Base-by-base conservation (phyloP, 1,140 invertebrate species). In the Hydropsyche tenuis region DNA sequence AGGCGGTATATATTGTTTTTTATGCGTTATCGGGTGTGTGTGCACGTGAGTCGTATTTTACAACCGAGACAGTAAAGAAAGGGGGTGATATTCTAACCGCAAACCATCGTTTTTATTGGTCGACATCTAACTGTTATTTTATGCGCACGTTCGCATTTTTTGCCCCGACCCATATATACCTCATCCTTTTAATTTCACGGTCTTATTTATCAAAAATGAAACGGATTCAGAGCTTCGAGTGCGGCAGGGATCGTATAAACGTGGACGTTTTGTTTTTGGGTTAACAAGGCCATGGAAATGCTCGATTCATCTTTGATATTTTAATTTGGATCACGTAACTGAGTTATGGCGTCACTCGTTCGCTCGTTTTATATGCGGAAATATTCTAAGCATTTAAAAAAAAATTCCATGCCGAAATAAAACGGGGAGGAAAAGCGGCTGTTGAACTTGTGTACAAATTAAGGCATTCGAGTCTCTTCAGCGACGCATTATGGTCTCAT, bases 81-180 rank as follows among this genome's bases (percentile, higher is more conserved):
- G 9, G 56, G 62, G 76, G 73, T 73, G 73, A 69, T 53, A 51
- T 73, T 18, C 51, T 27, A 48, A 74, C 73, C 76, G 65, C 73
- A 75, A 37, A 74, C 51, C 73, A 64, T 72, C 73, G 69, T 72
- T 68, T 77, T 77, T 77, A 77, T 77, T 77, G 72, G 73, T 73
- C 71, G 73, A 71, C 76, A 72, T 60, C 69, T 73, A 73, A 65
- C 73, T 69, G 76, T 75, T 73, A 75, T 73, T 77, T 75, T 75
- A 77, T 77, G 76, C 20, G 48, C 56, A 37, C 30, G 23, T 25
- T 5, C 22, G 56, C 9, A 53, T 53, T 37, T 37, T 37, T 37
- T 37, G 9, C 30, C n/a, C 30, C 30, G 30, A 37, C 30, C 30
- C 30, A 37, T 9, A 9, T 37, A 37, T 4, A 37, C 30, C 30